Conservation (phyloP, 2,888 invertebrate genomes). For the Orchesella flavescens region DNA sequence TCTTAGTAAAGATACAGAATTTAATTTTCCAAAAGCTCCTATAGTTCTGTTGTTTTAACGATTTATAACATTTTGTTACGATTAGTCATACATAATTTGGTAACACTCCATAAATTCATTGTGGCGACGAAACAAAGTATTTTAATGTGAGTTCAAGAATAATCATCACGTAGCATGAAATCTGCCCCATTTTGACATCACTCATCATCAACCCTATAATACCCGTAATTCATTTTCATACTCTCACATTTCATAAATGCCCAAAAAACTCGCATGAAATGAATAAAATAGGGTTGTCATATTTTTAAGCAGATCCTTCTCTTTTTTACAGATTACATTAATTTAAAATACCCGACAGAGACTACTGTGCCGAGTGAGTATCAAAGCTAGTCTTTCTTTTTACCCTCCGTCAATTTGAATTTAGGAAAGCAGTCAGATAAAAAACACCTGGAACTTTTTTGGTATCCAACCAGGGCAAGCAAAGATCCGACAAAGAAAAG, state of each 20-base stretch:
- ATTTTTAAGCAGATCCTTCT: neutral
- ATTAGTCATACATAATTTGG: too few species aligned
- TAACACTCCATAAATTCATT: too few species aligned
- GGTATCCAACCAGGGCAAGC: neutral
- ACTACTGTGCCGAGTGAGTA: too few species aligned
- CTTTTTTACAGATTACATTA: neutral
- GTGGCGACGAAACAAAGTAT: too few species aligned
- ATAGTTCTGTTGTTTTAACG: too few species aligned
- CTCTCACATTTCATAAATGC: neutral
- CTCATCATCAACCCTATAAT: neutral
- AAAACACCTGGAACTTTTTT: constrained; percentile 55
- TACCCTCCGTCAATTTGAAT: neutral
- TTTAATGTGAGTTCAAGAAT: neutral
- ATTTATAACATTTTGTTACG: too few species aligned
- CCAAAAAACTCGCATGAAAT: neutral
- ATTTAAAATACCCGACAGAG: too few species aligned
- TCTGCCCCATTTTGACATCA: neutral
- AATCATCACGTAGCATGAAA: constrained; percentile 22
- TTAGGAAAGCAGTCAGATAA: constrained; percentile 21
- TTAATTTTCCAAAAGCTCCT: too few species aligned
- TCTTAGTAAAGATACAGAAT: too few species aligned
- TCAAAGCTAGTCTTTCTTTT: neutral
- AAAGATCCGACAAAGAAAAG: constrained; percentile 14
- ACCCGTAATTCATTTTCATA: neutral
- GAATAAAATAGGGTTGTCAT: neutral